Evolutionary conservation across 2,888 invertebrate genomes (phyloP), one percentile per base, ranked within the genome.

Genomic region (Blomia tropicalis): DNA sequence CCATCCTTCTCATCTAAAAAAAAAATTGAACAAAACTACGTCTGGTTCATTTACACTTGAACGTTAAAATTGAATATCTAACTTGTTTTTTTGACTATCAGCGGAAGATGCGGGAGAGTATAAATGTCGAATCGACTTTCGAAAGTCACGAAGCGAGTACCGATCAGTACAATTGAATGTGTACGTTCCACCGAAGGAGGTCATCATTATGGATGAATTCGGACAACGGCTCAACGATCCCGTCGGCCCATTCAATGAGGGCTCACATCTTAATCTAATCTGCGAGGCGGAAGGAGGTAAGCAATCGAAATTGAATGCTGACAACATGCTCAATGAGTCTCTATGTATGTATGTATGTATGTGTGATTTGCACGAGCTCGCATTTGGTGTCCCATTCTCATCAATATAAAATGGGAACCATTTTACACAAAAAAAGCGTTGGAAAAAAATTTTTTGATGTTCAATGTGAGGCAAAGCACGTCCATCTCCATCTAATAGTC

Each of bases 241-340:
- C 22, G 63, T 68, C 58, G 68, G 68, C 4, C 68, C 68, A 1
- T 68, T 63, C 59, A 66, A 68, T 41, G 68, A 68, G 64, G 68
- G 68, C 54, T 64, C 66, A 1, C 64, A 64, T 27, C 62, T 68
- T 4, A 63, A 66, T 29, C 60, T 68, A 1, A 65, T 68, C 27
- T 68, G 68, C 56, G 68, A 68, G 59, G 66, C 67, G 4, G 68
- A 68, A 64, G 67, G 68, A 58, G 68, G 68, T 68, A 59, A 59
- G 65, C 32, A 43, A 36, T 36, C 7, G 17, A 36, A 17, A 7
- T 17, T 17, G 36, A n/a, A n/a, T n/a, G n/a, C n/a, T n/a, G n/a
- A n/a, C n/a, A n/a, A 41, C 11, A 2, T 36, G 29, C 27, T 29
- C 23, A 47, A n/a, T n/a, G n/a, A n/a, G n/a, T n/a, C n/a, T n/a